Conservation (phyloP, 2,797 vertebrate genomes). For the Antrozous pallidus region DNA sequence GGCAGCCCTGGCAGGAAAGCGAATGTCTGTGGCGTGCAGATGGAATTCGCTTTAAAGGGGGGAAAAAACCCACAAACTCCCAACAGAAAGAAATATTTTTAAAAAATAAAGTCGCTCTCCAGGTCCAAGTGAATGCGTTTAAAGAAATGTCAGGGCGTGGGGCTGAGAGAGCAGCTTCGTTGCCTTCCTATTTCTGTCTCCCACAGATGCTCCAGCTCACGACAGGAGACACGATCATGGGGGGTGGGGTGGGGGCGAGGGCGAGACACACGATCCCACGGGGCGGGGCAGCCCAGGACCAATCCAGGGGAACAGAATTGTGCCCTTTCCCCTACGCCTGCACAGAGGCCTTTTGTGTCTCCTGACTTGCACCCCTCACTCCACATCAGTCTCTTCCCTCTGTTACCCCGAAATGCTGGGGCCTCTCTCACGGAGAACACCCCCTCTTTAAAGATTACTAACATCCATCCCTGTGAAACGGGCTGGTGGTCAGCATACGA, state of each 20-base stretch:
- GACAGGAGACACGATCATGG: background rate
- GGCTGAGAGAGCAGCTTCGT: background rate
- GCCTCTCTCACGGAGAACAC: background rate
- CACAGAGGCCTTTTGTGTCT: background rate
- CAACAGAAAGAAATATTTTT: background rate
- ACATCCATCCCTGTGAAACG: background rate
- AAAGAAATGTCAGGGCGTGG: conserved; percentile 15
- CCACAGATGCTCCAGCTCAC: background rate
- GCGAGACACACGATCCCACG: background rate
- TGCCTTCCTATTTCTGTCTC: background rate
- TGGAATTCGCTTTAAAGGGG: background rate
- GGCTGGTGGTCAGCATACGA: background rate
- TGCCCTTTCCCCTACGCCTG: background rate
- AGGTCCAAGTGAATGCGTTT: background rate
- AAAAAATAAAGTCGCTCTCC: conserved; percentile 27
- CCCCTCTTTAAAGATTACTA: background rate
- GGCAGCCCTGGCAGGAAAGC: background rate
- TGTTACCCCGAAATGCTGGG: background rate
- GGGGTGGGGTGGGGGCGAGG: no score
- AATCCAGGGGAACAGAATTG: background rate
- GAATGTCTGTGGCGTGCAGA: background rate
- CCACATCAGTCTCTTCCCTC: background rate
- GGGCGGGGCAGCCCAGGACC: background rate
- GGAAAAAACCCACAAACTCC: no score
- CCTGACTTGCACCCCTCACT: background rate